Evolutionary conservation across 2,113 vertebrate species (phyloP), one percentile per base, ranked within the genome.

Genomic region (Morone saxatilis): DNA sequence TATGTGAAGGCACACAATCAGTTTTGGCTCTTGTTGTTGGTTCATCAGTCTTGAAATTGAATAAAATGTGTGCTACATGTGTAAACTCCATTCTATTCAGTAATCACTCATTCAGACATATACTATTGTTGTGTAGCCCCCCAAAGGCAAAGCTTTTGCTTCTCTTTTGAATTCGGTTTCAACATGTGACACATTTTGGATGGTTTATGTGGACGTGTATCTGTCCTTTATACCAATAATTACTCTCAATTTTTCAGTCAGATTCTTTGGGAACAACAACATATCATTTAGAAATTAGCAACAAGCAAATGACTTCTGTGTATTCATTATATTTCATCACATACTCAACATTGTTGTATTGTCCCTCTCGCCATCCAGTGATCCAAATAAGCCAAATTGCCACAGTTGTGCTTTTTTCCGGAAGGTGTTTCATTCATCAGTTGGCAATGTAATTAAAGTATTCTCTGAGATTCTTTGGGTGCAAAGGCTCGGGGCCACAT

Each of bases 361-460:
- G 38, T 66, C 45, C 38, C 7, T 68, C 48, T 71, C 22, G n/a
- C 56, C 14, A 19, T 66, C 57, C 60, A 17, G 38, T 13, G 13
- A 11, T 68, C 31, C 56, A 74, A 76, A 84, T 36, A 60, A 60
- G 57, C 36, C 66, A 22, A 59, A 63, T 61, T 50, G 6, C 14
- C n/a, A 70, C 66, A 72, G 4, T 25, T 76, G 3, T 57, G 41
- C 1, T 69, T 81, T 59, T 51, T 22, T 71, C 76, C 19, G 2
- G 51, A 60, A 85, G 69, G 75, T 40, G 36, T 74, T 84, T 89
- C 89, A 88, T 76, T 90, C 79, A 81, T 90, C 85, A 86, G 77
- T 60, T 76, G 48, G 65, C 65, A 76, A 78, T 87, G 61, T 78
- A 80, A 86, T 91, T 72, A 80, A 77, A 80, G 57, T 48, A 73